phyloP scores from a whole-genome alignment of 2,888 invertebrate species.

The Catotricha subobsoleta region DNA sequence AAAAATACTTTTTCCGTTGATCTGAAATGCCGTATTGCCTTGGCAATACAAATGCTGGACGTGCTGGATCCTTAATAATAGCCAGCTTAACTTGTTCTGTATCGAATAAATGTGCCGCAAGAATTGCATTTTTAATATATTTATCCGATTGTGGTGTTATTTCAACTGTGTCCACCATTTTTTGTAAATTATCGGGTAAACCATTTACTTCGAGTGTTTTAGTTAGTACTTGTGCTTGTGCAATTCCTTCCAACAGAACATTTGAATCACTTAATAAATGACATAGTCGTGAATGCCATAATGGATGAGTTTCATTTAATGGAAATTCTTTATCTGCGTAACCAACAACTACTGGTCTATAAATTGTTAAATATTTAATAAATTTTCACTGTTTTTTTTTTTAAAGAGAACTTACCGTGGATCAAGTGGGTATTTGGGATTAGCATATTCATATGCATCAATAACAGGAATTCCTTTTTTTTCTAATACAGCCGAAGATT shows the following conservation, averaged over 20 bases:
- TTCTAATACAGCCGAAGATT: conserved; percentile 35
- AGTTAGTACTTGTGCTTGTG: conserved; percentile 65
- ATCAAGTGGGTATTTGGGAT: conserved; percentile 18
- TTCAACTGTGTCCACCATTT: conserved; percentile 30
- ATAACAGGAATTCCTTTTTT: conserved; percentile 39
- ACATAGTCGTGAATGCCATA: conserved; percentile 44
- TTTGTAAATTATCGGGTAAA: conserved; percentile 41
- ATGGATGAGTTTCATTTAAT: conserved; percentile 41
- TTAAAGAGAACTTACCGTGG: neutral
- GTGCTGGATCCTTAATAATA: conserved; percentile 45
- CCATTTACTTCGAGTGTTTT: conserved; percentile 49
- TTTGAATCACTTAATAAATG: conserved; percentile 39
- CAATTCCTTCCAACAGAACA: conserved; percentile 50
- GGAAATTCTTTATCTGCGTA: conserved; percentile 18
- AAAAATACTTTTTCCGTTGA: conserved; percentile 42
- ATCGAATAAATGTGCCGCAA: conserved; percentile 53
- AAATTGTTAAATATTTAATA: conserved; percentile 1
- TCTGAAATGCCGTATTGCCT: conserved; percentile 58
- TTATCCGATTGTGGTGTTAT: conserved; percentile 36
- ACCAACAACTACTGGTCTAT: conserved; percentile 7
- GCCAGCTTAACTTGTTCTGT: conserved; percentile 61
- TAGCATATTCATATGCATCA: conserved; percentile 41
- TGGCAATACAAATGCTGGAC: conserved; percentile 54
- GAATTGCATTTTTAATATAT: conserved; percentile 42
- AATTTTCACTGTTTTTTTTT: neutral